Evolutionary conservation across 2,888 invertebrate genomes (phyloP).

Genomic region (Camponotus fellah): DNA sequence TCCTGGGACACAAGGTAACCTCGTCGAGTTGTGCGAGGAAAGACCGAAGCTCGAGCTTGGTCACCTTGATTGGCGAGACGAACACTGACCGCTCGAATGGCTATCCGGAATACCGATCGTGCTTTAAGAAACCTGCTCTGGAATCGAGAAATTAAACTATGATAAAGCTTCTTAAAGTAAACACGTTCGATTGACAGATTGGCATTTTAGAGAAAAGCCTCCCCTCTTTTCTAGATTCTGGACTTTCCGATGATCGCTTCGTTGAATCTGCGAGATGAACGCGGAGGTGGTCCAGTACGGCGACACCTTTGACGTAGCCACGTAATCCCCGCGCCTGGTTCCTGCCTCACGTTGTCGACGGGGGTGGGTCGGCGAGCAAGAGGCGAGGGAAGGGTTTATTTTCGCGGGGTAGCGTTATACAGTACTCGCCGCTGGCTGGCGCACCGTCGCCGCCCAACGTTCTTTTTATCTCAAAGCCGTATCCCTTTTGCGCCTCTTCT

Average conservation of each 20-base stretch:
- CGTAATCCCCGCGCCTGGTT: conserved; percentile 19
- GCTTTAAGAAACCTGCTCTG: not conserved
- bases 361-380: conserved; percentile 33
- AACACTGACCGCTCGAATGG: conserved; percentile 3
- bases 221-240: conserved; percentile 34
- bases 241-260: conserved; percentile 50
- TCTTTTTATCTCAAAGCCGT: conserved; percentile 84
- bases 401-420: conserved; percentile 67
- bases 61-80: conserved; percentile 32
- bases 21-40: conserved; percentile 21
- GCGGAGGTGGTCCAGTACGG: conserved; percentile 29
- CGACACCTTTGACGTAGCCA: conserved; percentile 58
- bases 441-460: conserved; percentile 69
- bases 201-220: conserved; percentile 10
- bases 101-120: conserved; percentile 1
- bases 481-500: conserved; percentile 81
- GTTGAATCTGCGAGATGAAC: conserved; percentile 28
- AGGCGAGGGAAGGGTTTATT: conserved; percentile 63
- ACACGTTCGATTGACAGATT: conserved; percentile 30
- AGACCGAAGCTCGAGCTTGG: conserved; percentile 25
- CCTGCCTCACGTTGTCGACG: conserved; percentile 35
- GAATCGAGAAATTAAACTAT: not conserved
- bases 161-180: not conserved
- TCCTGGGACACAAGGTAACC: conserved; percentile 63
- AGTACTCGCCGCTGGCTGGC: conserved; percentile 56